Evolutionary conservation across 2,797 vertebrate genomes (phyloP).

Genomic region (Taenioides sp.): DNA sequence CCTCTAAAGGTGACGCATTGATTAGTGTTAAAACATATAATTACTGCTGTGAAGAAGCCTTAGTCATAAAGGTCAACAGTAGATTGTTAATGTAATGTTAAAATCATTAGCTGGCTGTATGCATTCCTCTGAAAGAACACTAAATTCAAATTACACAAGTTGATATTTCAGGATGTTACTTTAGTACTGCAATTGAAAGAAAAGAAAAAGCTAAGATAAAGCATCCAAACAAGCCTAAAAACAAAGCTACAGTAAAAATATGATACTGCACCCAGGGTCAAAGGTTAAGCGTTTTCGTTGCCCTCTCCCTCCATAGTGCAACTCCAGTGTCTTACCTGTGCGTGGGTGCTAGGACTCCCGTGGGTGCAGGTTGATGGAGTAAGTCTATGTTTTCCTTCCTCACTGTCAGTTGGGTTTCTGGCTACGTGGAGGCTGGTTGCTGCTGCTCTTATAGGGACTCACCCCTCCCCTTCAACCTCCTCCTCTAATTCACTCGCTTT

Average conservation of each 20-base stretch:
- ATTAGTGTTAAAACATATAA: constrained; percentile 1
- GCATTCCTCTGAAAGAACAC: neutral
- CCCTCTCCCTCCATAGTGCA: neutral
- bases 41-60: neutral
- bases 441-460: constrained; percentile 76
- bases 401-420: constrained; percentile 63
- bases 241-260: neutral
- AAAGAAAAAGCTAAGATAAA: neutral
- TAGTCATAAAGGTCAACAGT: neutral
- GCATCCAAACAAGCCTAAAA: too few species aligned
- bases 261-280: constrained; percentile 43
- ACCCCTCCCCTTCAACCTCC: constrained; percentile 69
- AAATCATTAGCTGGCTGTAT: neutral
- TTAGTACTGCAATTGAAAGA: neutral
- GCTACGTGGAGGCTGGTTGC: constrained; percentile 66
- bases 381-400: constrained; percentile 56
- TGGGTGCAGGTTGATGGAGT: constrained; percentile 41
- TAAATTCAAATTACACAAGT: neutral
- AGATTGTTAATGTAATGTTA: neutral
- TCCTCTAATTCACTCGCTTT: constrained; percentile 44
- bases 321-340: constrained; percentile 53
- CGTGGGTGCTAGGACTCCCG: constrained; percentile 43
- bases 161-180: too few species aligned
- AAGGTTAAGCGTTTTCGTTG: constrained; percentile 38
- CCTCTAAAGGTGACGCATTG: neutral